Base-by-base conservation (phyloP, 1,140 invertebrate species). In the Akabosia matsudoensis region DNA sequence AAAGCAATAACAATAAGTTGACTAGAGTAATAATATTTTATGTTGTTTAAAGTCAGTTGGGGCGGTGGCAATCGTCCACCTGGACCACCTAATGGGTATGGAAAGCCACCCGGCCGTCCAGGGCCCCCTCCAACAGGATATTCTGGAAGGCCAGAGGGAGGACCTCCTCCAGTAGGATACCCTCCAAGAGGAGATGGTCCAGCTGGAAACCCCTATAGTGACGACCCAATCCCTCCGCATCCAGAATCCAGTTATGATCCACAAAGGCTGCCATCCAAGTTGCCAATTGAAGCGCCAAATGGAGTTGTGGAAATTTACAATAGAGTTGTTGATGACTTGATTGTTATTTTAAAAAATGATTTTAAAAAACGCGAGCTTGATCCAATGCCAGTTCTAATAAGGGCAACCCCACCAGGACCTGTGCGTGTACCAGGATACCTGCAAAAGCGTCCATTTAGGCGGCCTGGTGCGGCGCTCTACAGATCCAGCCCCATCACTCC, bases 251-350 rank as follows among this genome's bases (percentile, higher is more conserved):
- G 75, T 10, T 81, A 79, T 31, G 78, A 79, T 28, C 34, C 78
- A n/a, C 78, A 79, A 73, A 52, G 67, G 16, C 37, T 81, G 18
- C 80, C 80, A 0, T 61, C 80, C 13, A 81, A 79, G 70, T 56
- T 81, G 18, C 80, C 80, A 28, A 79, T 81, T 33, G 56, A 77
- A 7, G 80, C 80, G 45, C 80, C 80, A 10, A 81, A 81, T 54
- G 80, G 80, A 1, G 80, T 81, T 1, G 74, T 79, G 0, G 80
- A 81, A 73, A 81, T 81, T 70, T 81, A 81, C 74, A 81, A 81
- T 30, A 31, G 80, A 14, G 80, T 81, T 31, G 78, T 81, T 3
- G 80, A 81, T 56, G 80, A 81, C 37, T 64, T 81, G 16, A 77
- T 81, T 31, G 75, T 75, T 18, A 76, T 64, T 70, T 61, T 81